A percentile compares a stretch with the other conserved stretches of the same genome.
phyloP scores from a whole-genome alignment of 2,113 vertebrate genomes.

The Oryzias woworae region DNA sequence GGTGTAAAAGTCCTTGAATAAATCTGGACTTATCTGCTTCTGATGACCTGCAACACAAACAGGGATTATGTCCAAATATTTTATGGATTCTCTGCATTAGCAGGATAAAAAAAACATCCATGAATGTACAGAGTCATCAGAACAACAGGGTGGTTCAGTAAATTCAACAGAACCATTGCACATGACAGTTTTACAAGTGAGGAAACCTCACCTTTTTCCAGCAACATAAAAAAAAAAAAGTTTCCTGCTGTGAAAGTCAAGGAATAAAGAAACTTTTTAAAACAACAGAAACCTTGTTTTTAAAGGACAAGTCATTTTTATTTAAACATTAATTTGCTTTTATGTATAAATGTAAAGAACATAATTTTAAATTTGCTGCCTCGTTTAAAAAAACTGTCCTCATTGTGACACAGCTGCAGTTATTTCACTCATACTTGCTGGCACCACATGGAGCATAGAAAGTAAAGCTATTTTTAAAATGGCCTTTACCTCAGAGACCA shows the following conservation, averaged over 20 bases:
- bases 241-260: no score
- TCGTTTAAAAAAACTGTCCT: no score
- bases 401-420: no score
- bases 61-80: not conserved
- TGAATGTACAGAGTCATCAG: not conserved
- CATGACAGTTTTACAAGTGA: no score
- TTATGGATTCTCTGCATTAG: not conserved
- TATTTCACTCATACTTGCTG: not conserved
- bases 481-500: not conserved
- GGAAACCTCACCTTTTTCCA: no score
- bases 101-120: not conserved
- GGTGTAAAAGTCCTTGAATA: conserved; percentile 92
- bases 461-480: conserved; percentile 1
- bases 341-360: no score
- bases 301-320: no score
- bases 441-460: not conserved
- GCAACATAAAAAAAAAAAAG: no score
- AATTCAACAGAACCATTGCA: not conserved
- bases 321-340: no score
- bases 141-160: not conserved
- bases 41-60: conserved; percentile 82
- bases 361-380: no score
- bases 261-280: no score
- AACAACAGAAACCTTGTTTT: no score
- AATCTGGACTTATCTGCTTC: conserved; percentile 93